Conservation (phyloP, 2,888 invertebrate species). For the Campaea margaritaria region DNA sequence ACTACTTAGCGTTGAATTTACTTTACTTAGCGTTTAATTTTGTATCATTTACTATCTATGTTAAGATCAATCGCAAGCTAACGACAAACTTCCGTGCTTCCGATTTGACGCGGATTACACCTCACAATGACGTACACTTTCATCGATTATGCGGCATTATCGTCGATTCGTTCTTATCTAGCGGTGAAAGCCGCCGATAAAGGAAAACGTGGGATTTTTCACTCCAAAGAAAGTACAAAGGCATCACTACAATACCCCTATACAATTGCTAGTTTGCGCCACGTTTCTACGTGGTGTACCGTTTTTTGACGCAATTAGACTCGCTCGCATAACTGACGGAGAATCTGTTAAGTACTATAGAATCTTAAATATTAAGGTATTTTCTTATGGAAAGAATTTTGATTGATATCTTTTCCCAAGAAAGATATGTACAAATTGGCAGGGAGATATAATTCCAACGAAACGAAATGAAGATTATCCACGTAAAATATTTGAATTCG, state of each 20-base stretch:
- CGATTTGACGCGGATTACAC: constrained; percentile 37
- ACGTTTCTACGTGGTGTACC: constrained; percentile 66
- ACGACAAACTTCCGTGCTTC: constrained; percentile 31
- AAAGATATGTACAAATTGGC: constrained; percentile 16
- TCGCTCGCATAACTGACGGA: constrained; percentile 37
- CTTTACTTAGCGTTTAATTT: no score
- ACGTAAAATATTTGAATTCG: no score
- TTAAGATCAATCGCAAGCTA: constrained; percentile 6
- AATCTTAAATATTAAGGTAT: constrained; percentile 22
- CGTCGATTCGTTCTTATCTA: constrained; percentile 72
- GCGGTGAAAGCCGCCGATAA: constrained; percentile 75
- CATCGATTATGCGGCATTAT: constrained; percentile 66
- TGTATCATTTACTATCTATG: constrained; percentile 1
- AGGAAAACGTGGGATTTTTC: constrained; percentile 80
- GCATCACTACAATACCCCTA: constrained; percentile 56
- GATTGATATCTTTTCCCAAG: constrained; percentile 24
- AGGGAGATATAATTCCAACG: constrained; percentile 13
- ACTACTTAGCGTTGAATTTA: no score
- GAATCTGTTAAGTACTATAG: constrained; percentile 16
- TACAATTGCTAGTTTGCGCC: constrained; percentile 54
- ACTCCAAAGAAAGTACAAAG: constrained; percentile 68
- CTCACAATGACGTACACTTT: constrained; percentile 55
- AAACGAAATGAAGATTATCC: constrained; percentile 2
- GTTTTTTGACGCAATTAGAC: constrained; percentile 61
- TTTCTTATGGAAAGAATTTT: constrained; percentile 31